A percentile compares a stretch with the other conserved stretches of the same genome.
Evolutionary conservation across 2,113 vertebrate genomes (phyloP).

Genomic region (Amblyornis subalaris): DNA sequence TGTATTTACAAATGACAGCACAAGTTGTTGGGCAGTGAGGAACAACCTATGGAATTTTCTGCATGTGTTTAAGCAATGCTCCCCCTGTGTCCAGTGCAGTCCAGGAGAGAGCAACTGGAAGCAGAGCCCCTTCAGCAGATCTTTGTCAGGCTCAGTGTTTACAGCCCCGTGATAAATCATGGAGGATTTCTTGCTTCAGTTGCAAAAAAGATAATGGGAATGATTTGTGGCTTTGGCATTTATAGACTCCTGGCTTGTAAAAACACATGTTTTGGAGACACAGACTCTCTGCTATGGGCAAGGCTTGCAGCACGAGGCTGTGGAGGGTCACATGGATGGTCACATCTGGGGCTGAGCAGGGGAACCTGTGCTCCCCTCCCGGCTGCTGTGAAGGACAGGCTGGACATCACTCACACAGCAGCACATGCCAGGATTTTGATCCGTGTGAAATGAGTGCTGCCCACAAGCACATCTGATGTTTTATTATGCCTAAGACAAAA

Average conservation of each 20-base stretch:
- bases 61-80: fast-evolving
- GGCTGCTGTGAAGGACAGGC: background rate
- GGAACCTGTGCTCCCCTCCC: background rate
- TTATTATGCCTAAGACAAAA: background rate
- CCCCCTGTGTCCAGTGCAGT: fast-evolving
- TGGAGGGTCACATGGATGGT: background rate
- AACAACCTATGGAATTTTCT: background rate
- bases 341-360: background rate
- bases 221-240: background rate
- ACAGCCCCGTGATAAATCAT: background rate
- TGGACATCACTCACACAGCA: background rate
- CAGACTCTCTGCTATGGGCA: fast-evolving
- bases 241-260: background rate
- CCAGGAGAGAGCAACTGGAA: background rate
- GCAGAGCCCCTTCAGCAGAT: background rate
- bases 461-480: background rate
- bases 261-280: background rate
- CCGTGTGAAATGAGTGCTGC: background rate
- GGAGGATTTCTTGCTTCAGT: background rate
- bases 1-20: background rate
- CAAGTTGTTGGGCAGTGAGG: background rate
- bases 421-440: background rate
- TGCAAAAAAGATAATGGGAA: background rate
- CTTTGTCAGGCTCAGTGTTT: background rate
- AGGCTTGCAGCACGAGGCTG: fast-evolving